These are phyloP conservation scores for Aldabrachelys gigantea DNA, from an alignment of 2,113 vertebrate genomes.

Conservation along the genomic window DNA sequence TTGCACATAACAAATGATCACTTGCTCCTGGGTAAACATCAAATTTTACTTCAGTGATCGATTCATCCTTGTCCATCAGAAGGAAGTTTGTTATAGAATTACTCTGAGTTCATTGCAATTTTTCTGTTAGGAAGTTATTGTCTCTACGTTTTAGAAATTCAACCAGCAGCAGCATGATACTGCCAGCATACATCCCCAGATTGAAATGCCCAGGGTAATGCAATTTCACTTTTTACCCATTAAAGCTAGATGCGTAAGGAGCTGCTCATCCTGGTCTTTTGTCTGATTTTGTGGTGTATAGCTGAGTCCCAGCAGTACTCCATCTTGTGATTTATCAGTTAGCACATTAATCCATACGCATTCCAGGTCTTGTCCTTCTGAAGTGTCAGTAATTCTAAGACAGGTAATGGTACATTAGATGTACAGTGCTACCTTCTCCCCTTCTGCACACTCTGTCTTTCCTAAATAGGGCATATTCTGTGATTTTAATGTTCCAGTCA, in stretches of 20 bases:
- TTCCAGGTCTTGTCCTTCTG: too few species aligned
- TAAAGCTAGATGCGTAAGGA: not conserved
- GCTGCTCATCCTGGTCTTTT: not conserved
- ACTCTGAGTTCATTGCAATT: too few species aligned
- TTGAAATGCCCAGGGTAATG: not conserved
- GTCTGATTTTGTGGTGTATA: not conserved
- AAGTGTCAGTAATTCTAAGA: too few species aligned
- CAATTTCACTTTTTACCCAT: not conserved
- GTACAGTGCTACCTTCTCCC: not conserved
- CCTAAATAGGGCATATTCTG: not conserved
- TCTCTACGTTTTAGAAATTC: not conserved
- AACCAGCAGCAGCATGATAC: too few species aligned
- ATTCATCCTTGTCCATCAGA: too few species aligned
- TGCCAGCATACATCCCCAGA: not conserved
- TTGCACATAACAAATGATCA: not conserved
- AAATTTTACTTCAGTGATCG: too few species aligned
- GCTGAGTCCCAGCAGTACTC: not conserved
- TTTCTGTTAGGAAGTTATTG: not conserved
- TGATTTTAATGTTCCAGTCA: not conserved
- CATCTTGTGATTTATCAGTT: too few species aligned
- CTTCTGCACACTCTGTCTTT: not conserved
- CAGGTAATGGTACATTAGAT: too few species aligned
- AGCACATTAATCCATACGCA: too few species aligned
- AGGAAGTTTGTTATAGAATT: too few species aligned
- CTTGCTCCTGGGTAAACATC: not conserved